A percentile compares a stretch with the other conserved stretches of the same genome.
Evolutionary conservation across 2,113 vertebrate species (phyloP).

Genomic region (Tor tambroides): DNA sequence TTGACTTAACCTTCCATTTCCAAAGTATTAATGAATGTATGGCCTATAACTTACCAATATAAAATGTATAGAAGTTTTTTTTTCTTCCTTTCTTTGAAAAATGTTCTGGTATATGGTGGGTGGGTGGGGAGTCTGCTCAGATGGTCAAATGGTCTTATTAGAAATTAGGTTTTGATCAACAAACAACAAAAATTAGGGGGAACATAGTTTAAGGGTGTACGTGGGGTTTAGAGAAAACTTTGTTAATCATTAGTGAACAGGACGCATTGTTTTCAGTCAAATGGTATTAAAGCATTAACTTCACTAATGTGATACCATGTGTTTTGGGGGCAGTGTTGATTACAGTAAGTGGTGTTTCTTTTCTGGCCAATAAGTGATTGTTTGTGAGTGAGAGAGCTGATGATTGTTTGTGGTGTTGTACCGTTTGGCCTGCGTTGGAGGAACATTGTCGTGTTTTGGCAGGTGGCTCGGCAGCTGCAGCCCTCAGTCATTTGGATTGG

Average conservation of each 20-base stretch:
- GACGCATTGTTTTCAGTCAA: neutral
- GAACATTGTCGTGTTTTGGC: conserved; percentile 38
- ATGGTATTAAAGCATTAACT: neutral
- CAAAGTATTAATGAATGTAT: too few species aligned
- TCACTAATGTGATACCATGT: neutral
- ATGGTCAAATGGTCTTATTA: neutral
- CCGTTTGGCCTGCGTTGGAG: neutral
- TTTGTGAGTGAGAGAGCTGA: neutral
- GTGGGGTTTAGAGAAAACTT: neutral
- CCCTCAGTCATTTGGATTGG: conserved; percentile 86
- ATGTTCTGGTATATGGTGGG: too few species aligned
- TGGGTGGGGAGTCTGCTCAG: neutral
- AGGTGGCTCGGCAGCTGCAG: conserved; percentile 84
- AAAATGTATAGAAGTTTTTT: too few species aligned
- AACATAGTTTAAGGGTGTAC: neutral
- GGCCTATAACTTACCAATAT: too few species aligned
- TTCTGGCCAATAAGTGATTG: conserved; percentile 10
- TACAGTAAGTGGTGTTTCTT: conserved; percentile 31
- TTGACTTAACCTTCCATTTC: too few species aligned
- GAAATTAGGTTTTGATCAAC: neutral
- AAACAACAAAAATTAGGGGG: neutral
- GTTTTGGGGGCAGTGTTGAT: neutral
- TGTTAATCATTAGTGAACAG: neutral
- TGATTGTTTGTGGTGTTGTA: conserved; percentile 20
- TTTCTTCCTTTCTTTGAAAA: too few species aligned